Percentiles rank a stretch among this genome's conserved stretches.
These are phyloP conservation scores for Nephrotoma flavescens DNA, from an alignment of 2,888 invertebrate genomes.

Conservation along the genomic window DNA sequence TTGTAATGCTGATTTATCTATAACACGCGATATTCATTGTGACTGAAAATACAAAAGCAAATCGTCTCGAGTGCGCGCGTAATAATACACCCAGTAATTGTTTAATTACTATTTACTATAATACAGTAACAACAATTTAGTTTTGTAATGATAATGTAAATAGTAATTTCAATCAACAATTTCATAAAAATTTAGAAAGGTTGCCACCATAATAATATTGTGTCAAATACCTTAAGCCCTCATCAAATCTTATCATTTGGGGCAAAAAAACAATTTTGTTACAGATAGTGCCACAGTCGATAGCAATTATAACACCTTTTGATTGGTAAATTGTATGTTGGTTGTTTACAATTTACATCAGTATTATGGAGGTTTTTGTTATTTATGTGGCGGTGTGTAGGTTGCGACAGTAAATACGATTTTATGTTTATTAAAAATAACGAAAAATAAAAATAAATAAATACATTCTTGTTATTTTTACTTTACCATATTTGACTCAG, in stretches of 20 bases:
- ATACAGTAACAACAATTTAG: not conserved
- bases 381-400: not conserved
- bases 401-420: not conserved
- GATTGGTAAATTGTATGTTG: not conserved
- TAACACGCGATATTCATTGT: not conserved
- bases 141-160: not conserved
- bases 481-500: not conserved
- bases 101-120: not conserved
- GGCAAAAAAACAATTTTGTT: not conserved
- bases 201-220: not conserved
- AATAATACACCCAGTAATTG: not conserved
- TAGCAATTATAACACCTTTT: not conserved
- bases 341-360: not conserved
- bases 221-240: not conserved
- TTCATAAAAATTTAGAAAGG: not conserved
- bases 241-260: not conserved
- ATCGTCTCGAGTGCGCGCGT: not conserved
- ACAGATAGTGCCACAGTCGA: not conserved
- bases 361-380: not conserved
- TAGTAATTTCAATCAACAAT: not conserved
- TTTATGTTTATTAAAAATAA: not conserved
- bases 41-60: not conserved
- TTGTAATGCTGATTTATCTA: not conserved
- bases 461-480: not conserved
- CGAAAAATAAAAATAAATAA: too few relatives aligned